Percentiles rank a stretch among this genome's conserved stretches.
Evolutionary conservation across 2,797 vertebrate genomes (phyloP).

Genomic region (Rhodeus uyekii): DNA sequence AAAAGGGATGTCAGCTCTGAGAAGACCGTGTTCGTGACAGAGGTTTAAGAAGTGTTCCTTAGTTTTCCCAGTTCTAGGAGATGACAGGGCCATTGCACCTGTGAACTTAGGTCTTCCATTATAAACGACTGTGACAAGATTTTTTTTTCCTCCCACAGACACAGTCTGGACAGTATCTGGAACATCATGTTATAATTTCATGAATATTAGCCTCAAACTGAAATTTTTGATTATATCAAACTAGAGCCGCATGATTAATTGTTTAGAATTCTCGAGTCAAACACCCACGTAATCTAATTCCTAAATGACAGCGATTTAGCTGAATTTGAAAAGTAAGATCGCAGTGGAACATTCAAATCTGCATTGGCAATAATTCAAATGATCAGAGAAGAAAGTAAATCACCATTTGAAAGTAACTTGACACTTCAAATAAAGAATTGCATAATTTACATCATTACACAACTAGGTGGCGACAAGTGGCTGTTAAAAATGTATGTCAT

Average conservation of each 20-base stretch:
- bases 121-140: not conserved
- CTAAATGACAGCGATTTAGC: not conserved
- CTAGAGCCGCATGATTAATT: not conserved
- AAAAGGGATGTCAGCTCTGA: slow-evolving; percentile 48
- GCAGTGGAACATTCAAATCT: not conserved
- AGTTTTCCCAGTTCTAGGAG: slow-evolving; percentile 36
- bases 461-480: too few species aligned
- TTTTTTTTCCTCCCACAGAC: not conserved
- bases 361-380: not conserved
- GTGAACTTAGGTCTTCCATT: slow-evolving; percentile 23
- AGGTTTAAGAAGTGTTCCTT: slow-evolving; percentile 28
- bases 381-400: not conserved
- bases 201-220: not conserved
- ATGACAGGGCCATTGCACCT: slow-evolving; percentile 33
- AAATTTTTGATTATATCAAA: not conserved
- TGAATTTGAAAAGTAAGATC: not conserved
- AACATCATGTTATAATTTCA: not conserved
- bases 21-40: slow-evolving; percentile 42
- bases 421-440: too few species aligned
- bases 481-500: too few species aligned
- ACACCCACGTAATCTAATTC: not conserved
- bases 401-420: too few species aligned
- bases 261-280: not conserved
- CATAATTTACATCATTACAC: too few species aligned
- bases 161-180: not conserved